These are phyloP conservation scores for Baryphthengus martii DNA, from an alignment of 2,113 vertebrate genomes.

Conservation along the genomic window DNA sequence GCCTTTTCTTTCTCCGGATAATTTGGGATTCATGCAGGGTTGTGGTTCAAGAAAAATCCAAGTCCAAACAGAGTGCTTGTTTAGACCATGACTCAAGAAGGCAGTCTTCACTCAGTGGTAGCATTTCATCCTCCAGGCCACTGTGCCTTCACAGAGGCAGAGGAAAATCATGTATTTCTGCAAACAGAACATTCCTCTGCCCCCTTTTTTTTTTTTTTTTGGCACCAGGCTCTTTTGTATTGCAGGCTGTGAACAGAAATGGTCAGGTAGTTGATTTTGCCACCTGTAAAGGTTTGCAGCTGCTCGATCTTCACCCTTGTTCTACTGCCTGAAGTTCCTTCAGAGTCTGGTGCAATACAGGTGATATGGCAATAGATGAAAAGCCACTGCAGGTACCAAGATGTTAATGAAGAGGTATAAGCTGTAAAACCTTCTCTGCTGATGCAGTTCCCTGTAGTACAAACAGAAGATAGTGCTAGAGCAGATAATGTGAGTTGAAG, in stretches of 20 bases:
- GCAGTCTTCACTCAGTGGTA: not conserved
- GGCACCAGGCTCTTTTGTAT: not conserved
- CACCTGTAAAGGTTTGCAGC: not conserved
- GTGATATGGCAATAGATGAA: not conserved
- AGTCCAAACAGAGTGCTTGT: not conserved
- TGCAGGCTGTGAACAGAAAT: not conserved
- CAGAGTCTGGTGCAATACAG: not conserved
- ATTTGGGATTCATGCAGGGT: slow-evolving; percentile 34
- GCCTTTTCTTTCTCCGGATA: slow-evolving; percentile 22
- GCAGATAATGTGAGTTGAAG: not conserved
- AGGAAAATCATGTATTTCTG: not conserved
- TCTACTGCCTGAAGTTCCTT: not conserved
- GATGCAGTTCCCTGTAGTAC: not conserved
- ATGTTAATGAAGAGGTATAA: not conserved
- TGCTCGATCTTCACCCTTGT: not conserved
- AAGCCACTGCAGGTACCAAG: not conserved
- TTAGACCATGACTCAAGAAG: not conserved
- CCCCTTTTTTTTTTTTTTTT: not conserved
- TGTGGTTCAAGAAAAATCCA: slow-evolving; percentile 42
- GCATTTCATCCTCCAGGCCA: not conserved
- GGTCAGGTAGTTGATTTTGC: not conserved
- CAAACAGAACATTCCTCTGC: not conserved
- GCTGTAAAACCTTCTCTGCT: not conserved
- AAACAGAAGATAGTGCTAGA: not conserved
- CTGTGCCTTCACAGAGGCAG: not conserved